Conservation (phyloP, 2,113 vertebrate genomes). For the Notarius lentiginosus region DNA sequence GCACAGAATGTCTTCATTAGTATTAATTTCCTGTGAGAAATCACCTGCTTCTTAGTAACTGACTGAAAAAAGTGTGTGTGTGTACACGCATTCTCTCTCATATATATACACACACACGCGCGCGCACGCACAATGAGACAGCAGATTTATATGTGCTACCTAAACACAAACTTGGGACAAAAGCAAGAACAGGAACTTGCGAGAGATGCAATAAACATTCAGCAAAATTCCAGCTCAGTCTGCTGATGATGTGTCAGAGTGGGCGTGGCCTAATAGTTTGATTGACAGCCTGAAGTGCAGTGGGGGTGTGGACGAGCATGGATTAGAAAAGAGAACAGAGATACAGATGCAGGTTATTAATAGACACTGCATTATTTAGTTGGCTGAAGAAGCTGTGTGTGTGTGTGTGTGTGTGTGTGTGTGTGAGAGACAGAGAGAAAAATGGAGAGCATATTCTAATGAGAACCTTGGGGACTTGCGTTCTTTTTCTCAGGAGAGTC, state of each 20-base stretch:
- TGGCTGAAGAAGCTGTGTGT: background rate
- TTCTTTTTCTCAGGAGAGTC: conserved; percentile 30
- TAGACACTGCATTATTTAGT: background rate
- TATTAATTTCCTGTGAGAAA: background rate
- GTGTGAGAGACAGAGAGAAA: conserved; percentile 11
- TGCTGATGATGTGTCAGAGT: background rate
- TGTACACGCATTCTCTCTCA: background rate
- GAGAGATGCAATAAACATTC: background rate
- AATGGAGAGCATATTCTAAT: conserved; percentile 50
- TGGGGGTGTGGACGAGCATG: background rate
- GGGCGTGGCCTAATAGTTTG: background rate
- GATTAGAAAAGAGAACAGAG: conserved; percentile 7
- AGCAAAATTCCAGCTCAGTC: background rate
- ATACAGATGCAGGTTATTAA: conserved; percentile 21
- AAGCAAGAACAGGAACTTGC: background rate
- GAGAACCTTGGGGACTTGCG: conserved; percentile 48
- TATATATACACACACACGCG: conserved; percentile 25
- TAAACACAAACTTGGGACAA: conserved; percentile 5
- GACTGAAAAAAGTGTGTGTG: background rate
- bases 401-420: conserved; percentile 13
- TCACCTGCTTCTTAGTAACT: background rate
- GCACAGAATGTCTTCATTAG: background rate
- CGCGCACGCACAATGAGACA: conserved; percentile 11
- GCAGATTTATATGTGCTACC: background rate
- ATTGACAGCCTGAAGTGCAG: background rate